A percentile compares a stretch with the other conserved stretches of the same genome.
Conservation (phyloP, 1,140 invertebrate species). For the Heliothis virescens region DNA sequence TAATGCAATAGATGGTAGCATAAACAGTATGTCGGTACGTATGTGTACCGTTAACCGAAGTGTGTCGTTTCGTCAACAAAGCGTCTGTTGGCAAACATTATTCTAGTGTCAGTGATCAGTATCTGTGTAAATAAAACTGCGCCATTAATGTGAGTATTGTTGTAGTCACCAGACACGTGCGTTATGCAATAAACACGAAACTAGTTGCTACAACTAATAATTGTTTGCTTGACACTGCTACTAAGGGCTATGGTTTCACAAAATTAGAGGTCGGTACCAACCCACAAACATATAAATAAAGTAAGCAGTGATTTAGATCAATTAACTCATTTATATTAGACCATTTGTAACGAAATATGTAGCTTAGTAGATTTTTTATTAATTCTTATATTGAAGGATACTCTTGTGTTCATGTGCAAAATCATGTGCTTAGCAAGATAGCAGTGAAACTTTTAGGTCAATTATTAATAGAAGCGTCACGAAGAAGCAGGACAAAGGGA, state of each 20-base stretch:
- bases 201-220: conserved; percentile 2
- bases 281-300: not conserved
- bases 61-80: conserved; percentile 61
- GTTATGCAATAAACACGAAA: conserved; percentile 27
- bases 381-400: too few species aligned
- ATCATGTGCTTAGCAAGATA: not conserved
- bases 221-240: not conserved
- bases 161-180: conserved; percentile 37
- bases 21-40: conserved; percentile 44
- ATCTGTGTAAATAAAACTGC: conserved; percentile 47
- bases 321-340: not conserved
- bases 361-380: too few species aligned
- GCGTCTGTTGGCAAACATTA: conserved; percentile 44
- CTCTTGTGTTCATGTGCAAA: not conserved
- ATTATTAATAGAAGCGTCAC: not conserved
- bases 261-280: not conserved
- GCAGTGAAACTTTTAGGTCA: not conserved
- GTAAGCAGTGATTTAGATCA: not conserved
- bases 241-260: not conserved
- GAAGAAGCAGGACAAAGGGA: conserved; percentile 12
- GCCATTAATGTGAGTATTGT: conserved; percentile 35
- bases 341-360: too few species aligned
- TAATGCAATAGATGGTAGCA: conserved; percentile 55
- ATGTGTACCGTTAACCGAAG: conserved; percentile 57
- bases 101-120: conserved; percentile 41